phyloP scores from a whole-genome alignment of 30 jellyfish, hydroid and myxozoan species.

The Cassiopea xamachana region DNA sequence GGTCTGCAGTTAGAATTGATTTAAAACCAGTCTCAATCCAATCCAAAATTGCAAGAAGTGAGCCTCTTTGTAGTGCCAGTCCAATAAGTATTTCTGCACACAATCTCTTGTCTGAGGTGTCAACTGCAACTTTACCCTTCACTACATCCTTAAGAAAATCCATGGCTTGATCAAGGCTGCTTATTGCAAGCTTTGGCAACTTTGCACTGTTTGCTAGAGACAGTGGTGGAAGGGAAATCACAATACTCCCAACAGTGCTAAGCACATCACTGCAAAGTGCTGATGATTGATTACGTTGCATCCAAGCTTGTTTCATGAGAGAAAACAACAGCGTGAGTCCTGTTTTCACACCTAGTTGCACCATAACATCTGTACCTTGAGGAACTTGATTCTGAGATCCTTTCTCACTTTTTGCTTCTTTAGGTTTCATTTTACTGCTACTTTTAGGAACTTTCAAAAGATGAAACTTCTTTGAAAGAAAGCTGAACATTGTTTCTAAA shows the following conservation, averaged over 20 bases:
- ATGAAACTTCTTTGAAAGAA: constrained; percentile 69
- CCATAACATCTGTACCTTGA: constrained; percentile 73
- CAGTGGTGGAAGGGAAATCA: constrained; percentile 79
- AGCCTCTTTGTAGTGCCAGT: constrained; percentile 81
- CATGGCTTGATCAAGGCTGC: constrained; percentile 75
- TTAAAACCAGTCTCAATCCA: constrained; percentile 81
- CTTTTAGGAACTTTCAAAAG: constrained; percentile 19
- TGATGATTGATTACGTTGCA: constrained; percentile 51
- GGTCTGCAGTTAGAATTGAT: constrained; percentile 32
- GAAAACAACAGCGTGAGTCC: constrained; percentile 82
- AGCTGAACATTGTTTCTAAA: constrained; percentile 46
- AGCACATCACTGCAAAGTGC: constrained; percentile 79
- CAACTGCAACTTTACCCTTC: constrained; percentile 15
- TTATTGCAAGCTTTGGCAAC: constrained; percentile 80
- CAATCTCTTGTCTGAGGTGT: constrained; percentile 30
- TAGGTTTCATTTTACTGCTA: constrained; percentile 13
- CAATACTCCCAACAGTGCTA: constrained; percentile 63
- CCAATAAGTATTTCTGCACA: constrained; percentile 83
- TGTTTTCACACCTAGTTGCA: constrained; percentile 89
- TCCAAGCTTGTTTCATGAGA: constrained; percentile 84
- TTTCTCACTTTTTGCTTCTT: constrained; percentile 4
- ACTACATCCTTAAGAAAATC: constrained; percentile 55
- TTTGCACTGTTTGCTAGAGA: constrained; percentile 80
- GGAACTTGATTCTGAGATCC: not conserved
- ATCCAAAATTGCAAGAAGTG: constrained; percentile 61